phyloP scores from a whole-genome alignment of 2,797 vertebrate genomes.

The Amphiprion clarkii region DNA sequence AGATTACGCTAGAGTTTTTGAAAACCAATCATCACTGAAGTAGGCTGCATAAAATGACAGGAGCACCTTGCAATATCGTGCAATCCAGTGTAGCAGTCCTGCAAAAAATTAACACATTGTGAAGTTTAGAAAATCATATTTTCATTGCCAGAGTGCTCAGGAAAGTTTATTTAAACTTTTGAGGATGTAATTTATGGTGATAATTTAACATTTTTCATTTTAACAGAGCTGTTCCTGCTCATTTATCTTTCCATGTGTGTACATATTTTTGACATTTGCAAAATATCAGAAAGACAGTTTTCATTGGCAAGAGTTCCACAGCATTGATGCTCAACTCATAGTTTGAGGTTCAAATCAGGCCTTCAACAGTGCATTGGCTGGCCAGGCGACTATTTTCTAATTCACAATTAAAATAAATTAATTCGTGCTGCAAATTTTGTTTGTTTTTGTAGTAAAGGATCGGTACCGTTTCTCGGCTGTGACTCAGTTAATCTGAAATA shows the following conservation, averaged over 20 bases:
- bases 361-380: too few relatives aligned
- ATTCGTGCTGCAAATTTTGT: too few relatives aligned
- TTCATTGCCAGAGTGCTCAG: background rate
- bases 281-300: background rate
- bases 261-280: background rate
- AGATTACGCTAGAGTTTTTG: slow-evolving; percentile 47
- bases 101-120: slow-evolving; percentile 29
- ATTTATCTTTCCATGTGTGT: background rate
- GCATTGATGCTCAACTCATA: too few relatives aligned
- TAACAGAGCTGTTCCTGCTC: background rate
- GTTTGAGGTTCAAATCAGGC: too few relatives aligned
- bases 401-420: too few relatives aligned
- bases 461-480: too few relatives aligned
- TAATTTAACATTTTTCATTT: background rate
- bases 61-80: slow-evolving; percentile 28
- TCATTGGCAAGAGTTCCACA: background rate
- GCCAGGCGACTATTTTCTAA: too few relatives aligned
- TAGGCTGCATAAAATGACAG: slow-evolving; percentile 30
- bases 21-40: slow-evolving; percentile 35
- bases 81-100: slow-evolving; percentile 37
- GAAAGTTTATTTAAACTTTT: background rate
- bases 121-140: slow-evolving; percentile 8
- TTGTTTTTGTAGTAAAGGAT: too few relatives aligned
- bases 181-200: slow-evolving; percentile 8
- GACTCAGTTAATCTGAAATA: too few relatives aligned